Conservation (phyloP, 2,888 invertebrate genomes). For the Beris morrisii region DNA sequence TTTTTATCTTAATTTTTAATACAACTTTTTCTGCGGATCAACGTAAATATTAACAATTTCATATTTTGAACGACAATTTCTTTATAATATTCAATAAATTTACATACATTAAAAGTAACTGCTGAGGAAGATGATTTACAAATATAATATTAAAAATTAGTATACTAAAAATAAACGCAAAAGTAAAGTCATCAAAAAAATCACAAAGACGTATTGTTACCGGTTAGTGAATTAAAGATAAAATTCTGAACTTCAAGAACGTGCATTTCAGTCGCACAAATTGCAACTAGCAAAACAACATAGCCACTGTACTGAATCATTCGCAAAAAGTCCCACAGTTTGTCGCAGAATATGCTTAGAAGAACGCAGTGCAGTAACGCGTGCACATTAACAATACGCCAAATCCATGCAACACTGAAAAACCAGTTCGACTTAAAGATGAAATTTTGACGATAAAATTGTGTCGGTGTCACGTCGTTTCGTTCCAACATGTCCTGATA, state of each 20-base stretch:
- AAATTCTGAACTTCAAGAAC: conserved; percentile 63
- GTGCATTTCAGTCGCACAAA: conserved; percentile 74
- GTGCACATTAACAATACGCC: conserved; percentile 80
- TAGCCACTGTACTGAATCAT: conserved; percentile 73
- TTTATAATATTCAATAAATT: too few species aligned
- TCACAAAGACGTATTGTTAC: conserved; percentile 55
- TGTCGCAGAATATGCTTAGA: conserved; percentile 78
- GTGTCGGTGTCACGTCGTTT: conserved; percentile 59
- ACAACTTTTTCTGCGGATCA: too few species aligned
- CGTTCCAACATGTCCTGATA: conserved; percentile 78
- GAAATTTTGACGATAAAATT: conserved; percentile 60
- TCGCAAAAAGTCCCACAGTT: conserved; percentile 75
- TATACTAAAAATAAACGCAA: too few species aligned
- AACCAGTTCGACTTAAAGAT: conserved; percentile 74
- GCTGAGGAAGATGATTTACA: too few species aligned
- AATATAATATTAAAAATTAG: too few species aligned
- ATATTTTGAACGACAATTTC: too few species aligned
- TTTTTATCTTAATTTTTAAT: not conserved
- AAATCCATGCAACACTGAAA: conserved; percentile 71
- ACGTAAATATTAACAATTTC: too few species aligned
- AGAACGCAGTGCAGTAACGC: conserved; percentile 74
- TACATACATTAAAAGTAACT: too few species aligned
- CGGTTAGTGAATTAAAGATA: conserved; percentile 58
- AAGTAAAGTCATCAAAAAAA: conserved; percentile 40
- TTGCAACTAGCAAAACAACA: conserved; percentile 66